Evolutionary conservation across 1,140 invertebrate genomes (phyloP).

Genomic region (Drosophila ogumai): DNA sequence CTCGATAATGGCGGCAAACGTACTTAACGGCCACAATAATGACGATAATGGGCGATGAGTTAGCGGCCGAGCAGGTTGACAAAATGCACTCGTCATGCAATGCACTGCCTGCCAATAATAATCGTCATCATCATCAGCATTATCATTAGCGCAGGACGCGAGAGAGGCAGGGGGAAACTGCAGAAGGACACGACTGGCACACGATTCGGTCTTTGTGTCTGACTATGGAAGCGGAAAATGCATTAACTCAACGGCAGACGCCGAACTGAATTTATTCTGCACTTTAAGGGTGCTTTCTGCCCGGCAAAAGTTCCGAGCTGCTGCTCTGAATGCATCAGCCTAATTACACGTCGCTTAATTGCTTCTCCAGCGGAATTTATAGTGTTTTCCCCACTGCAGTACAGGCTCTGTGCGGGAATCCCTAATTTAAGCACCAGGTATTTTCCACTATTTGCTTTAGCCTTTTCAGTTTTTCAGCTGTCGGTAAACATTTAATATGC

Average conservation of each 20-base stretch:
- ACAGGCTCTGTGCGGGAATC: background rate
- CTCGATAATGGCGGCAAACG: slow-evolving; percentile 66
- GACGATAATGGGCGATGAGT: slow-evolving; percentile 75
- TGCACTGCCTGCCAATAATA: slow-evolving; percentile 68
- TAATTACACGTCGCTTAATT: slow-evolving; percentile 30
- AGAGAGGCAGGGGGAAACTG: slow-evolving; percentile 1
- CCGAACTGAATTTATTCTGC: slow-evolving; percentile 40
- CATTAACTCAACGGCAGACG: slow-evolving; percentile 39
- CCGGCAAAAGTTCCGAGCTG: background rate
- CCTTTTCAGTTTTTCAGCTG: slow-evolving; percentile 11
- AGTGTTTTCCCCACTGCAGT: slow-evolving; percentile 1
- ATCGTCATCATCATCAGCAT: slow-evolving; percentile 61
- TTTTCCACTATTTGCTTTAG: slow-evolving; percentile 5
- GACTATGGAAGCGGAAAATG: slow-evolving; percentile 44
- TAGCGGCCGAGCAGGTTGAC: slow-evolving; percentile 63
- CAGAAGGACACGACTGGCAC: slow-evolving; percentile 27
- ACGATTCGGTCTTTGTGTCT: slow-evolving; percentile 47
- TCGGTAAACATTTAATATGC: slow-evolving; percentile 43
- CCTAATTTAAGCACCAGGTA: slow-evolving; percentile 3
- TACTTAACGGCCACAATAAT: slow-evolving; percentile 81
- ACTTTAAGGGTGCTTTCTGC: slow-evolving; percentile 3
- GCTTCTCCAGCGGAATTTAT: slow-evolving; percentile 11
- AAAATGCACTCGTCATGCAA: slow-evolving; percentile 71
- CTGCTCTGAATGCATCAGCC: slow-evolving; percentile 27
- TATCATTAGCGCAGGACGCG: slow-evolving; percentile 9